Evolutionary conservation across 1,140 invertebrate species (phyloP).

Genomic region (Drosophila leontia): DNA sequence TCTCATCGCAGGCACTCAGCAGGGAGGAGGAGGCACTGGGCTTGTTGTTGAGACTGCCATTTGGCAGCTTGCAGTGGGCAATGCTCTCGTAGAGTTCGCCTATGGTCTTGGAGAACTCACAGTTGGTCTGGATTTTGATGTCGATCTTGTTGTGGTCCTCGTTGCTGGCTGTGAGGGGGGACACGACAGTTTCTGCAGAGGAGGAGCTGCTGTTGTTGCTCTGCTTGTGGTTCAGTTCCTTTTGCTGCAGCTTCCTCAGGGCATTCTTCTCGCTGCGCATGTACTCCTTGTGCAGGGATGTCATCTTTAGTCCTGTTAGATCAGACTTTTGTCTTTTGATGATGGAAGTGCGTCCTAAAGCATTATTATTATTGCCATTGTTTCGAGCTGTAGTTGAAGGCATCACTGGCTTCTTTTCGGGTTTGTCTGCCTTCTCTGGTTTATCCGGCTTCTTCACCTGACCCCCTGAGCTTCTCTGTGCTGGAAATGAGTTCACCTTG

Average conservation of each 20-base stretch:
- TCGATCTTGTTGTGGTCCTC: constrained; percentile 83
- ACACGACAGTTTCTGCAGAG: constrained; percentile 47
- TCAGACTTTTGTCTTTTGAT: constrained; percentile 88
- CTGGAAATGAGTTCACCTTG: constrained; percentile 80
- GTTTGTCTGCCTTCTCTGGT: constrained; percentile 17
- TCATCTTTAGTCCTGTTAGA: constrained; percentile 87
- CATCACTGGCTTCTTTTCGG: constrained; percentile 14
- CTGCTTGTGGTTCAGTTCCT: constrained; percentile 48
- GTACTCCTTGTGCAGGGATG: constrained; percentile 83
- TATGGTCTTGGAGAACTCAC: constrained; percentile 82
- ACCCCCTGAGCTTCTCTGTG: constrained; percentile 26
- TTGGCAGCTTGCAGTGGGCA: constrained; percentile 49
- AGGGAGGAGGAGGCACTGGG: constrained; percentile 7
- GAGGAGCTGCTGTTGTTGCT: constrained; percentile 31
- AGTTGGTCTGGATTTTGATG: constrained; percentile 84
- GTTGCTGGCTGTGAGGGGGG: constrained; percentile 22
- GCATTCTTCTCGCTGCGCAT: constrained; percentile 83
- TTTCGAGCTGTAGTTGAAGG: constrained; percentile 16
- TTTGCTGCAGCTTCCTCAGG: constrained; percentile 69
- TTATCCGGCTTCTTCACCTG: constrained; percentile 25
- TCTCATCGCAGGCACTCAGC: constrained; percentile 79
- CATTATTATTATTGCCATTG: constrained; percentile 26
- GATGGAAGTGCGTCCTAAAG: constrained; percentile 52
- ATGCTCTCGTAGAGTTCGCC: constrained; percentile 82
- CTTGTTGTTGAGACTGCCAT: constrained; percentile 56